Conservation (phyloP, 2,888 invertebrate species). For the Dicyrtomina minuta region DNA sequence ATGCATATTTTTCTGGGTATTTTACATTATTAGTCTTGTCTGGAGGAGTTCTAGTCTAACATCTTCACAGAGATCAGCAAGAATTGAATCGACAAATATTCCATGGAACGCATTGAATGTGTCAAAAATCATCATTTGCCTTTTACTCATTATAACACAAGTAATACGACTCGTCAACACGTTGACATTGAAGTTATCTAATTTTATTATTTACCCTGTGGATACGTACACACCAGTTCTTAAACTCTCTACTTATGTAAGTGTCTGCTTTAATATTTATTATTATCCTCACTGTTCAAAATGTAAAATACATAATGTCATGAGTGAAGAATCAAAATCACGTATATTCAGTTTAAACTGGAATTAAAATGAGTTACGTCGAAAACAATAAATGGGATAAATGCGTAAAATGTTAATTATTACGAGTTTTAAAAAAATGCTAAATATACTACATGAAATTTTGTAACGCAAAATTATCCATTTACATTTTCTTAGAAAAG, state of each 20-base stretch:
- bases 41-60: neutral
- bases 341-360: no score
- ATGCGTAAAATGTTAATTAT: no score
- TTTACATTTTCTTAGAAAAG: no score
- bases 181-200: neutral
- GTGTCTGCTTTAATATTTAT: no score
- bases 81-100: slow-evolving; percentile 32
- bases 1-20: slow-evolving; percentile 77
- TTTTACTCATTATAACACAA: slow-evolving; percentile 32
- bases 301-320: no score
- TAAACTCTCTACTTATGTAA: slow-evolving; percentile 42
- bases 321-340: no score
- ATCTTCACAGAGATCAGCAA: slow-evolving; percentile 39
- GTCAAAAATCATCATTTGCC: slow-evolving; percentile 29
- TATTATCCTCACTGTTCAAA: no score
- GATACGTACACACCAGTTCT: slow-evolving; percentile 36
- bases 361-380: no score
- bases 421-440: no score
- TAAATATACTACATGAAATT: no score
- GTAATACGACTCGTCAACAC: slow-evolving; percentile 23
- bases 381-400: no score
- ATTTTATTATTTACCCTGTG: slow-evolving; percentile 29
- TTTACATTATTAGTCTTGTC: slow-evolving; percentile 64
- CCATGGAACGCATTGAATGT: slow-evolving; percentile 54
- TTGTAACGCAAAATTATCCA: no score